phyloP scores from a whole-genome alignment of 1,140 invertebrate species.

The Cyclina sinensis region DNA sequence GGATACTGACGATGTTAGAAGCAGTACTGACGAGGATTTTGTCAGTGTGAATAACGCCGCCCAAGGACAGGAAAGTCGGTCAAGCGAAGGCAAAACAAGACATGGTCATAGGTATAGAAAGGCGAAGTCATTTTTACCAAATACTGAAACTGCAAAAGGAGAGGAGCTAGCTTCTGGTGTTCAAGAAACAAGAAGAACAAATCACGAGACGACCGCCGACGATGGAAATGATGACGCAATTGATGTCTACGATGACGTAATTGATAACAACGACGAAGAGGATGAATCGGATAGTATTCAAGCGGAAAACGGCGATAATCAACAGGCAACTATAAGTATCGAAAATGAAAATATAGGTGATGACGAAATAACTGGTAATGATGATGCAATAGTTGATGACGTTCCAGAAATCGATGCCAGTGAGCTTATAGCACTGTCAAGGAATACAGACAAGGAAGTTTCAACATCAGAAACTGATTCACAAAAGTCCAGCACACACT shows the following conservation, averaged over 20 bases:
- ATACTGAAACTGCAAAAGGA: not conserved
- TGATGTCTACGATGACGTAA: not conserved
- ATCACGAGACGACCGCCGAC: not conserved
- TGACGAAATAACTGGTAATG: not conserved
- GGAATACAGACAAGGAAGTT: not conserved
- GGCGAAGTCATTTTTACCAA: too few species aligned
- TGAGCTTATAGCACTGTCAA: not conserved
- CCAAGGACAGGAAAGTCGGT: not conserved
- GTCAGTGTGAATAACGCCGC: not conserved
- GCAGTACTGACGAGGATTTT: not conserved
- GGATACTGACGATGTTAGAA: not conserved
- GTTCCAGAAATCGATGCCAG: not conserved
- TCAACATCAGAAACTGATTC: not conserved
- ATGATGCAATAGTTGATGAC: not conserved
- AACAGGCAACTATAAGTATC: not conserved
- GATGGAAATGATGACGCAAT: not conserved
- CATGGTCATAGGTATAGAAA: not conserved
- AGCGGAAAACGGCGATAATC: not conserved
- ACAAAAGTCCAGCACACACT: not conserved
- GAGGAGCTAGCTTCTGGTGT: not conserved
- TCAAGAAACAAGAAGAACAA: not conserved
- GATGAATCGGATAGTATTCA: not conserved
- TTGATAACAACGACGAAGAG: not conserved
- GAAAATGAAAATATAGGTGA: not conserved
- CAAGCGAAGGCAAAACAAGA: not conserved